phyloP scores from a whole-genome alignment of 2,797 vertebrate genomes.

The Syncerus caffer region DNA sequence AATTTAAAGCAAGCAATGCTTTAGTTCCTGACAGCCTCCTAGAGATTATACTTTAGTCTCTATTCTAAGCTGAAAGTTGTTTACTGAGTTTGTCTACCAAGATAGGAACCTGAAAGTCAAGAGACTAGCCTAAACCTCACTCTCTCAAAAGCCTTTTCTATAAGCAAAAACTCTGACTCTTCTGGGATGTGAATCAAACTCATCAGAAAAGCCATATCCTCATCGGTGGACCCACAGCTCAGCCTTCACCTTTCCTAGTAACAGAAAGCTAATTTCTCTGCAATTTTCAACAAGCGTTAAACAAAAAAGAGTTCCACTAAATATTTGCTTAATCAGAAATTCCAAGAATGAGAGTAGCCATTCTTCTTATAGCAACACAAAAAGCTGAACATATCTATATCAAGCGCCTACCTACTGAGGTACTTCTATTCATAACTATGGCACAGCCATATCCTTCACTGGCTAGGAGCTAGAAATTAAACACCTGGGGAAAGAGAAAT shows the following conservation, averaged over 20 bases:
- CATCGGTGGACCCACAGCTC: not conserved
- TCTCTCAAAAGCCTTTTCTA: not conserved
- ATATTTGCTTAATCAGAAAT: not conserved
- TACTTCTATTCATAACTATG: not conserved
- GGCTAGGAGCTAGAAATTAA: not conserved
- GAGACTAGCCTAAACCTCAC: not conserved
- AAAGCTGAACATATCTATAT: not conserved
- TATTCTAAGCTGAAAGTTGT: not conserved
- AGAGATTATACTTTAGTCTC: not conserved
- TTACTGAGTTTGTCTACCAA: not conserved
- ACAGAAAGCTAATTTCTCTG: not conserved
- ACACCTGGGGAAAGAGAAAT: not conserved
- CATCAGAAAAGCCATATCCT: not conserved
- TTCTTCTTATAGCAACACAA: not conserved
- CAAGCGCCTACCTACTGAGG: not conserved
- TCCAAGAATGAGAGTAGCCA: not conserved
- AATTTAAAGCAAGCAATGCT: not conserved
- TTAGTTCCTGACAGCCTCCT: not conserved
- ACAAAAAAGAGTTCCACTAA: not conserved
- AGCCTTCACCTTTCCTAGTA: not conserved
- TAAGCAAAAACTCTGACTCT: not conserved
- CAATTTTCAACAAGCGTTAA: not conserved
- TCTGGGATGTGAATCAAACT: not conserved
- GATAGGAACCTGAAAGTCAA: not conserved
- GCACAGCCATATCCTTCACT: not conserved